phyloP scores from a whole-genome alignment of 2,113 vertebrate genomes.

The Eulemur rufifrons region DNA sequence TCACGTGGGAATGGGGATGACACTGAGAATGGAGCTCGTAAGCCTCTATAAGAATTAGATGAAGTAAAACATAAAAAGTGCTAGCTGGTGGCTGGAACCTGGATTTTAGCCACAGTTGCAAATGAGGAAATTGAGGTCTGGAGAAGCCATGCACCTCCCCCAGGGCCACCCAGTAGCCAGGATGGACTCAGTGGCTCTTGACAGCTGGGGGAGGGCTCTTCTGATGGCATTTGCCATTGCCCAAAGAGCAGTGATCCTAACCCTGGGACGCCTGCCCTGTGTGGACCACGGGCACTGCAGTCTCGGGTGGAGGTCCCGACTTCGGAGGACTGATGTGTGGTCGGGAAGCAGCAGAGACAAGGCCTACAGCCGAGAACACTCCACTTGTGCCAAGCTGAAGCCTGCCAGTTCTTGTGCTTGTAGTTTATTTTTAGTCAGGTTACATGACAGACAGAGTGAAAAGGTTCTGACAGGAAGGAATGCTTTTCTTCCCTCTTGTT shows the following conservation, averaged over 20 bases:
- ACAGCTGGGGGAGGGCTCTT: not conserved
- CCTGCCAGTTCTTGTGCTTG: not conserved
- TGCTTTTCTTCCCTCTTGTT: constrained; percentile 16
- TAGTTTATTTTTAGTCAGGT: constrained; percentile 60
- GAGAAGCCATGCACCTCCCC: not conserved
- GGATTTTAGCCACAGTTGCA: not conserved
- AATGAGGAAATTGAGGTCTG: not conserved
- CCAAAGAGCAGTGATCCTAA: rapidly evolving
- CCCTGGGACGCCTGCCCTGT: rapidly evolving
- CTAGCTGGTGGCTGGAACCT: rapidly evolving
- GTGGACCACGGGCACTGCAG: rapidly evolving
- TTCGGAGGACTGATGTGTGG: rapidly evolving
- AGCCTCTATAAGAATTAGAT: rapidly evolving
- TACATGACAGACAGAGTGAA: constrained; percentile 53
- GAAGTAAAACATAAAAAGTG: not conserved
- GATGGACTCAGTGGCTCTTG: not conserved
- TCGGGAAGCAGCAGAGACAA: not conserved
- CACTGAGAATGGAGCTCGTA: rapidly evolving
- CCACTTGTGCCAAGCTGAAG: not conserved
- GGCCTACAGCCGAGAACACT: not conserved
- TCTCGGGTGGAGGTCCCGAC: rapidly evolving
- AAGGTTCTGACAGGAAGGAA: constrained; percentile 68
- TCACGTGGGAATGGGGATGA: not conserved
- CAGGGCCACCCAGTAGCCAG: not conserved
- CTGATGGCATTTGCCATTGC: rapidly evolving